Conservation (phyloP, 2,797 vertebrate genomes). For the Sebastes taczanowskii region DNA sequence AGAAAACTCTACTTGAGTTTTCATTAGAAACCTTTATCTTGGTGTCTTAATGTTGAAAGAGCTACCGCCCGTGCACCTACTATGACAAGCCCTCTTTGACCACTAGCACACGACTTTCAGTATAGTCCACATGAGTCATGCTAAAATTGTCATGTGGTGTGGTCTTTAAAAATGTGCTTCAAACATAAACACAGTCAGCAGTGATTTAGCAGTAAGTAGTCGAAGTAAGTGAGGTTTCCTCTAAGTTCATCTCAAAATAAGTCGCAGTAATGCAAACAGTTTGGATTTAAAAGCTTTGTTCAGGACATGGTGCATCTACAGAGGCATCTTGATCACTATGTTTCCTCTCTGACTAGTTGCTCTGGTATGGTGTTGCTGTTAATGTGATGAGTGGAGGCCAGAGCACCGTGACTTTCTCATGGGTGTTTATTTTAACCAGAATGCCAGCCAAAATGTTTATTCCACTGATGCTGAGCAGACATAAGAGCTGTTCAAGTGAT, state of each 20-base stretch:
- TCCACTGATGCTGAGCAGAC: slow-evolving; percentile 51
- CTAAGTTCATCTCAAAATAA: neutral
- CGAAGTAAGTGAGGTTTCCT: neutral
- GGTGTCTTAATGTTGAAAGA: neutral
- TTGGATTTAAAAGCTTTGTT: slow-evolving; percentile 50
- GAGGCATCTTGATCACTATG: neutral
- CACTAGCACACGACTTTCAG: neutral
- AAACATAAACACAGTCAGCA: neutral
- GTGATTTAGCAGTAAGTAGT: neutral
- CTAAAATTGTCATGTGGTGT: neutral
- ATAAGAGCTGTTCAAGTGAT: slow-evolving; percentile 1
- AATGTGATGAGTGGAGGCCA: neutral
- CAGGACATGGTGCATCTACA: neutral
- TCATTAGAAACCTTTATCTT: too few species aligned
- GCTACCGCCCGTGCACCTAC: neutral
- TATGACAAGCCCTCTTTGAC: neutral
- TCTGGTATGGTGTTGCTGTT: slow-evolving; percentile 18
- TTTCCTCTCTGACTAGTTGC: slow-evolving; percentile 7
- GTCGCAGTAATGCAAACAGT: slow-evolving; percentile 45
- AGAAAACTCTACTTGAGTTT: too few species aligned
- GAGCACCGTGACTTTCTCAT: neutral
- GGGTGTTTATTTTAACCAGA: slow-evolving; percentile 44
- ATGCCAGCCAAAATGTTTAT: slow-evolving; percentile 55
- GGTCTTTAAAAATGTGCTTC: neutral
- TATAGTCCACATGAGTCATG: neutral